Evolutionary conservation across 2,797 vertebrate genomes (phyloP).

Genomic region (Antennarius maculatus): DNA sequence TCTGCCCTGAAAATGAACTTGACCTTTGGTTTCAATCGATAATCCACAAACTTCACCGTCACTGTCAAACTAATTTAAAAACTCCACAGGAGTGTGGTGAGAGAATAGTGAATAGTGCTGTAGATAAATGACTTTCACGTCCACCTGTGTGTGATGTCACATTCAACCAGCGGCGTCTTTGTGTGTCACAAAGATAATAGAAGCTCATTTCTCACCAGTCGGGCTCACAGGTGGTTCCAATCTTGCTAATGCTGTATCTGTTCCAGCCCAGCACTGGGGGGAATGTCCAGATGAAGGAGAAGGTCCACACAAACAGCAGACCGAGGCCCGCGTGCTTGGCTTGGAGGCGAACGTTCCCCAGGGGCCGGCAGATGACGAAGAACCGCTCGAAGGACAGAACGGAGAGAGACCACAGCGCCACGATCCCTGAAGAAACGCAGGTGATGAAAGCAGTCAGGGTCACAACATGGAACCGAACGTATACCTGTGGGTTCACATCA

Average conservation of each 20-base stretch:
- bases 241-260: constrained; percentile 92
- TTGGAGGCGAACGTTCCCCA: constrained; percentile 80
- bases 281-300: constrained; percentile 91
- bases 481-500: too few species aligned
- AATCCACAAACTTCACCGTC: neutral
- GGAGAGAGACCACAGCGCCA: constrained; percentile 91
- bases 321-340: constrained; percentile 85
- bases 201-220: constrained; percentile 86
- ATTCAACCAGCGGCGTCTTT: neutral
- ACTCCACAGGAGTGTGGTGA: too few species aligned
- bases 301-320: constrained; percentile 89
- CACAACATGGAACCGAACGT: neutral
- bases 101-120: too few species aligned
- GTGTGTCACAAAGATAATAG: neutral
- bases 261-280: constrained; percentile 91
- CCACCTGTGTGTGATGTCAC: neutral
- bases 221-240: constrained; percentile 93
- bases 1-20: neutral
- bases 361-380: constrained; percentile 86
- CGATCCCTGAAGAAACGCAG: constrained; percentile 81
- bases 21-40: neutral
- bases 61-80: too few species aligned
- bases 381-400: constrained; percentile 90
- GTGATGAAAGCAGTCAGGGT: neutral
- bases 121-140: neutral